phyloP scores from a whole-genome alignment of 2,797 vertebrate genomes.

The Sparus aurata region DNA sequence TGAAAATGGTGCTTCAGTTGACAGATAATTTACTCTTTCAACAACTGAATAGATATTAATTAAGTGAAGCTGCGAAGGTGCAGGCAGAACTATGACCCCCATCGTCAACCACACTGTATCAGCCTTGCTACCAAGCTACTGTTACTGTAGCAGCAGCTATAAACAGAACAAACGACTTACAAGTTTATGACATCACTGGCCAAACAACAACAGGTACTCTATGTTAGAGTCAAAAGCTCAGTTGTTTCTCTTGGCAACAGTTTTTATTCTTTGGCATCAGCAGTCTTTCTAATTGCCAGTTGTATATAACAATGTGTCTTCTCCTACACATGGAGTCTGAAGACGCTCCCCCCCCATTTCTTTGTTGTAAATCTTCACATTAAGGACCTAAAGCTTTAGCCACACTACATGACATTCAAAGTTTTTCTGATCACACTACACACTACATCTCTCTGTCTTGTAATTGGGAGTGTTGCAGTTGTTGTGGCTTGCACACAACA shows the following conservation, averaged over 20 bases:
- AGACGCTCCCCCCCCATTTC: background rate
- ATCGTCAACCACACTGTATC: background rate
- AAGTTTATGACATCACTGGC: background rate
- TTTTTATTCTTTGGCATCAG: background rate
- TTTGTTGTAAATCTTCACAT: background rate
- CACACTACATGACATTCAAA: too few species aligned
- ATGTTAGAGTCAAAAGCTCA: background rate
- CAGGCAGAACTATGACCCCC: background rate
- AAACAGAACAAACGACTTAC: conserved; percentile 4
- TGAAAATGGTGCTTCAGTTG: background rate
- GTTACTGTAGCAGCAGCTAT: conserved; percentile 10
- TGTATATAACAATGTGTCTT: background rate
- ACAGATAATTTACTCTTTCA: background rate
- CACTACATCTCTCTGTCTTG: too few species aligned
- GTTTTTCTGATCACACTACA: too few species aligned
- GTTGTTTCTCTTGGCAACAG: background rate
- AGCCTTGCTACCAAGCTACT: conserved; percentile 17
- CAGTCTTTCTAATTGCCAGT: background rate
- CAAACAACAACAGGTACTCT: background rate
- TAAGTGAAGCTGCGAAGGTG: background rate
- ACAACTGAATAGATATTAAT: conserved; percentile 11
- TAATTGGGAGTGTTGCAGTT: too few species aligned
- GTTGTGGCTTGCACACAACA: too few species aligned
- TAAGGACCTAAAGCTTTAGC: background rate
- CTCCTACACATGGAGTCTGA: background rate